Conservation (phyloP, 2,888 invertebrate species). For the Drosophila meridionalis region DNA sequence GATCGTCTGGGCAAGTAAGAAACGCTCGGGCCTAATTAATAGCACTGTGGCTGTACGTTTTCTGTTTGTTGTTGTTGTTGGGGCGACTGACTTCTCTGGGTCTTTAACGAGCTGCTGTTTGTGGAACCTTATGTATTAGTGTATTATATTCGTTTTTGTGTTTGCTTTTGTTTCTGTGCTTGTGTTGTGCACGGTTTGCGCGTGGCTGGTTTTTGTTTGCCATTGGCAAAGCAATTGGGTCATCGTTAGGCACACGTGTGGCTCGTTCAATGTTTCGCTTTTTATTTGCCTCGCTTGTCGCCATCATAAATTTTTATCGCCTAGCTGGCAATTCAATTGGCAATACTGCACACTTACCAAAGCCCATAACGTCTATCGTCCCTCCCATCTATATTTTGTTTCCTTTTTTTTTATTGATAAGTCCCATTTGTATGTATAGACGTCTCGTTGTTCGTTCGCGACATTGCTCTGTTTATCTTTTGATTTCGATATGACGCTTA, state of each 20-base stretch:
- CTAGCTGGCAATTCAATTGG: slow-evolving; percentile 52
- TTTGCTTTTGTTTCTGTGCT: slow-evolving; percentile 17
- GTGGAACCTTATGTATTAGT: slow-evolving; percentile 26
- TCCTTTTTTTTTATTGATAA: slow-evolving; percentile 18
- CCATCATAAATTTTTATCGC: slow-evolving; percentile 69
- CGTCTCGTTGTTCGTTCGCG: slow-evolving; percentile 1
- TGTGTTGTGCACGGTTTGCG: slow-evolving; percentile 31
- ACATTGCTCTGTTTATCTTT: slow-evolving; percentile 15
- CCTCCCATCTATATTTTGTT: neutral
- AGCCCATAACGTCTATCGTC: slow-evolving; percentile 7
- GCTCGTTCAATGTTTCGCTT: slow-evolving; percentile 64
- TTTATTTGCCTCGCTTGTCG: slow-evolving; percentile 60
- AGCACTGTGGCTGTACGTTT: slow-evolving; percentile 15
- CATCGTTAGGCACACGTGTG: slow-evolving; percentile 80
- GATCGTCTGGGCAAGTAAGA: slow-evolving; percentile 35
- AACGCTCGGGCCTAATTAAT: slow-evolving; percentile 42
- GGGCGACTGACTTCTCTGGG: slow-evolving; percentile 13
- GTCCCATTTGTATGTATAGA: slow-evolving; percentile 13
- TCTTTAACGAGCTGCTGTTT: slow-evolving; percentile 37
- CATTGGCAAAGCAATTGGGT: slow-evolving; percentile 65
- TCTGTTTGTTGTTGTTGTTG: neutral
- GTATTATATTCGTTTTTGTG: slow-evolving; percentile 2
- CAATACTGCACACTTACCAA: slow-evolving; percentile 50
- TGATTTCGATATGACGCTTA: slow-evolving; percentile 15
- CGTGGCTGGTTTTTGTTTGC: slow-evolving; percentile 53